Evolutionary conservation across 2,797 vertebrate species (phyloP), one percentile per base, ranked within the genome.

Genomic region (Acipenser ruthenus): DNA sequence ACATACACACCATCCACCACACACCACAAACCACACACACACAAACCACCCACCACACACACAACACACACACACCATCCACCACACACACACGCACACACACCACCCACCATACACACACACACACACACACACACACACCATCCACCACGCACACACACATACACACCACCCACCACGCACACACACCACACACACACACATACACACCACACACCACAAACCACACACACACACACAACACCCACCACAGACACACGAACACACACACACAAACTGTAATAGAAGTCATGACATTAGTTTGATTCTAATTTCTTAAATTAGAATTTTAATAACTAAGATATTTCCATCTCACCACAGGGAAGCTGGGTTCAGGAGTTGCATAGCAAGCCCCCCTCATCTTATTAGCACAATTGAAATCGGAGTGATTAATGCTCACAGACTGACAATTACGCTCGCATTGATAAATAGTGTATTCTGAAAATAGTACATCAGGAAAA

Each of bases 281-380:
- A 59, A 58, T 58, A 49, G 13, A 55, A 66, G 15, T 49, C 37
- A 12, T 7, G 18, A 56, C 47, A 58, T 66, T 66, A 66, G 59
- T 59, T 49, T 48, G 47, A 59, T 59, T 59, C 53, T 59, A 58
- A 59, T 66, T 66, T 66, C 59, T 48, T 66, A 15, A 66, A 58
- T 48, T 11, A 56, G 64, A n/a, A 65, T 66, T 66, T 59, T 58
- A 66, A 66, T 50, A 59, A 49, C 23, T 51, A 58, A n/a, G 65
- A 15, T 66, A 10, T 66, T n/a, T 53, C 50, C 47, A n/a, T 56
- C 55, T 49, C 37, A 48, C 65, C 37, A 15, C 65, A 13, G 50
- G 65, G 55, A 66, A 13, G 4, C 65, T 49, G 12, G 59, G 49
- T 49, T 47, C 37, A 10, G 56, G 49, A 48, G 55, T 59, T 66